phyloP scores from a whole-genome alignment of 1,140 invertebrate species.

The Antheraea mylitta region DNA sequence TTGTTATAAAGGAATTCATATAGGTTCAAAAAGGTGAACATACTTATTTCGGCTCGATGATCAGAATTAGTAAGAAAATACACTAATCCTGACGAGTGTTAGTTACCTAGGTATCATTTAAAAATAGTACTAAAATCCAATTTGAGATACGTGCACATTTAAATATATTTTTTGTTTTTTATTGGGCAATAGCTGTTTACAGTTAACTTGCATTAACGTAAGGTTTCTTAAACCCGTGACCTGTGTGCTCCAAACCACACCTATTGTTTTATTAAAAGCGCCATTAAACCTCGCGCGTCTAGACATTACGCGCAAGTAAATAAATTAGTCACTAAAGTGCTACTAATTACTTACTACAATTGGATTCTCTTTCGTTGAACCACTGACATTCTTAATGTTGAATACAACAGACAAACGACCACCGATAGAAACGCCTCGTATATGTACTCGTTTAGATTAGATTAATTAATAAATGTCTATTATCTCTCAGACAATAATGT shows the following conservation, averaged over 20 bases:
- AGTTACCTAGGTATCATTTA: too few relatives aligned
- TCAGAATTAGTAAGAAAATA: background rate
- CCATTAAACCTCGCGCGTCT: slow-evolving; percentile 54
- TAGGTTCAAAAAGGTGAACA: background rate
- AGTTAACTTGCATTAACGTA: slow-evolving; percentile 14
- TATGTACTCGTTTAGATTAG: slow-evolving; percentile 35
- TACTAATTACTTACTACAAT: slow-evolving; percentile 53
- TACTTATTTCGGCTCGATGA: background rate
- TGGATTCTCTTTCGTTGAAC: slow-evolving; percentile 43
- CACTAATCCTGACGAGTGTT: too few relatives aligned
- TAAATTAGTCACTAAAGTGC: slow-evolving; percentile 62
- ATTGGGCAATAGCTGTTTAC: background rate
- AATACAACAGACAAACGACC: slow-evolving; percentile 34
- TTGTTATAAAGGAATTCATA: background rate
- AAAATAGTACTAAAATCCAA: background rate
- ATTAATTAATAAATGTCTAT: slow-evolving; percentile 46
- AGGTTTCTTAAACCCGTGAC: slow-evolving; percentile 27
- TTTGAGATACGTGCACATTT: background rate
- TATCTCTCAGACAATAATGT: slow-evolving; percentile 31
- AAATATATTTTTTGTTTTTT: background rate
- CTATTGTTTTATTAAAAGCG: slow-evolving; percentile 58
- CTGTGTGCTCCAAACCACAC: slow-evolving; percentile 28
- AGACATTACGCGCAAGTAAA: slow-evolving; percentile 63
- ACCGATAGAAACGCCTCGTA: slow-evolving; percentile 28
- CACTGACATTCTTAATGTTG: slow-evolving; percentile 33